Evolutionary conservation across 2,113 vertebrate species (phyloP), one percentile per base, ranked within the genome.

Genomic region (Apus apus): DNA sequence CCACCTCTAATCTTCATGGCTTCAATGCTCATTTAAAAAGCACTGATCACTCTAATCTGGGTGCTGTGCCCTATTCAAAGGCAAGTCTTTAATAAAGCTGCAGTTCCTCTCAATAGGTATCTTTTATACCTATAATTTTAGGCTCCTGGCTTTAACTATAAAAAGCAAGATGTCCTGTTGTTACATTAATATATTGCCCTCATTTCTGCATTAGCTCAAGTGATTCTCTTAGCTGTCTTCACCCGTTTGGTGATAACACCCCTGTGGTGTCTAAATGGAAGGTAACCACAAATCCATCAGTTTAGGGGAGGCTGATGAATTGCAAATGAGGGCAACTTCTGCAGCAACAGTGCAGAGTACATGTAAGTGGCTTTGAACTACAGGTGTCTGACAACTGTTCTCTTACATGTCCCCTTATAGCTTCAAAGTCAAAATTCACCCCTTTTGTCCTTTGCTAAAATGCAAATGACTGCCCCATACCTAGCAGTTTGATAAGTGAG

Each of bases 341-440:
- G 64, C 66, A 38, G 8, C 71, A 85, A 40, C 32, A 74, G 38
- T 6, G 2, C 46, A 89, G 86, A 90, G 48, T 21, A 51, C 14
- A 15, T 71, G 56, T 57, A 70, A 96, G 81, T 86, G 73, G 50
- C 53, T 97, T 93, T 91, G 71, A 96, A 66, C 79, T 94, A 77
- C 56, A 93, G 95, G 94, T 92, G 77, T 51, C 76, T 79, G 76
- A 87, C 89, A 87, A 93, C 82, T 26, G 60, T 7, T 85, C 91
- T 96, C 81, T 19, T 30, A 18, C 84, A 62, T 92, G 91, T 93
- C 22, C 20, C 23, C 26, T 60, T 87, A 61, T 64, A 73, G 68
- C 71, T 97, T 95, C 91, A 60, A 86, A 94, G 71, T 56, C 74
- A 93, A 91, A 97, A 97, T 77, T 61, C 58, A 83, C 70, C 78